Base-by-base conservation (phyloP, 2,797 vertebrate genomes). In the Trichosurus vulpecula region DNA sequence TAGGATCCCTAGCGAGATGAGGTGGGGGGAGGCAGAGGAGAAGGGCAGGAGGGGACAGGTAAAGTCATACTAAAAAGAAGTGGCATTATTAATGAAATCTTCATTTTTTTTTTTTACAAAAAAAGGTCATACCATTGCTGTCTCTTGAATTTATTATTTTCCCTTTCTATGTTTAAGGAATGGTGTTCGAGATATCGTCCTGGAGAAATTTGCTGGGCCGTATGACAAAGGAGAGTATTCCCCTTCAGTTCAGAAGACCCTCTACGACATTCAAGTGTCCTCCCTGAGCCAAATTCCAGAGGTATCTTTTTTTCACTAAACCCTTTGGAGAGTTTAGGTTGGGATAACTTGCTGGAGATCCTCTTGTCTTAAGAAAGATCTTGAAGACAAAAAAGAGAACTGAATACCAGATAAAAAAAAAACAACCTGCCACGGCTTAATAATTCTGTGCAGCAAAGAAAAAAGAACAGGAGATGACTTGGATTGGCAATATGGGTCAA, bases 231-330 rank as follows among this genome's bases (percentile, higher is more conserved):
- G 99, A 47, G 99, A 99, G 98, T 99, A 99, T 97, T 99, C 99
- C 0, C 99, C 99, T 0, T 99, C 99, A 52, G 99, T 99, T 95
- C 99, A 99, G 99, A 99, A 99, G 98, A 99, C 99, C 19, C 99
- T 99, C 93, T 99, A 99, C 96, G 98, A 98, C 6, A 98, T 99
- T 96, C 99, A 99, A 98, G 98, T 99, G 96, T 96, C 98, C 22
- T 90, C 99, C 90, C 98, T 99, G 97, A 98, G 98, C 54, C 98
- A 97, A 97, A 29, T 99, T 92, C 98, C 99, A 90, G 98, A 99
- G 99, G 99, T 99, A 98, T n/a, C 96, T 97, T 95, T 92, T 66
- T 95, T 96, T 93, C 54, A 90, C 90, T 95, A n/a, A 41, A 55
- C 61, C 6, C 91, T 96, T 61, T 92, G 93, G 92, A 91, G 92